Conservation (phyloP, 1,140 invertebrate genomes). For the Tetramorium simillimum region DNA sequence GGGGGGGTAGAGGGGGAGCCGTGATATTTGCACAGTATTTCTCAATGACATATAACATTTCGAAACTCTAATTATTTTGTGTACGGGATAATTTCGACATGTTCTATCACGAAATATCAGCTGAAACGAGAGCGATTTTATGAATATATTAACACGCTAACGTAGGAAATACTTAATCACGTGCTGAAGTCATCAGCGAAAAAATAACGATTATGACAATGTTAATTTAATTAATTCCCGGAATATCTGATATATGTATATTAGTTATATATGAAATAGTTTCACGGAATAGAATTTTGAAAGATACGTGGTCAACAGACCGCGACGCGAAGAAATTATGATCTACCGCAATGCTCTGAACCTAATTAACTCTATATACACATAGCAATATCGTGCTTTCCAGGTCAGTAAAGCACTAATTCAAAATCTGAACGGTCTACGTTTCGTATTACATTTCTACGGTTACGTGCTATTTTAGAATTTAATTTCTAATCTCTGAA, state of each 20-base stretch:
- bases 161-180: not conserved
- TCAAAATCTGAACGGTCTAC: not conserved
- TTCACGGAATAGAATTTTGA: not conserved
- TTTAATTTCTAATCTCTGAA: conserved; percentile 12
- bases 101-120: not conserved
- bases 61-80: not conserved
- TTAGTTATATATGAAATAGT: not conserved
- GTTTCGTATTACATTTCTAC: not conserved
- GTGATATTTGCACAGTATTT: not conserved
- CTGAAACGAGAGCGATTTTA: not conserved
- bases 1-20: too few species aligned
- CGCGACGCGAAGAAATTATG: not conserved
- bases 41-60: not conserved
- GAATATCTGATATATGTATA: not conserved
- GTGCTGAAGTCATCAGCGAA: too few species aligned
- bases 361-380: not conserved
- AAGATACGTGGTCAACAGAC: not conserved
- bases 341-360: conserved; percentile 24
- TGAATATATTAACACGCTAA: not conserved
- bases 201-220: not conserved
- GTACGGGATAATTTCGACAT: not conserved
- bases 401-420: conserved; percentile 18
- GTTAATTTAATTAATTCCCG: conserved; percentile 12
- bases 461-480: not conserved
- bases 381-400: conserved; percentile 1